Conservation (phyloP, 92 coral and sea anemone species). For the Bergia sp. region DNA sequence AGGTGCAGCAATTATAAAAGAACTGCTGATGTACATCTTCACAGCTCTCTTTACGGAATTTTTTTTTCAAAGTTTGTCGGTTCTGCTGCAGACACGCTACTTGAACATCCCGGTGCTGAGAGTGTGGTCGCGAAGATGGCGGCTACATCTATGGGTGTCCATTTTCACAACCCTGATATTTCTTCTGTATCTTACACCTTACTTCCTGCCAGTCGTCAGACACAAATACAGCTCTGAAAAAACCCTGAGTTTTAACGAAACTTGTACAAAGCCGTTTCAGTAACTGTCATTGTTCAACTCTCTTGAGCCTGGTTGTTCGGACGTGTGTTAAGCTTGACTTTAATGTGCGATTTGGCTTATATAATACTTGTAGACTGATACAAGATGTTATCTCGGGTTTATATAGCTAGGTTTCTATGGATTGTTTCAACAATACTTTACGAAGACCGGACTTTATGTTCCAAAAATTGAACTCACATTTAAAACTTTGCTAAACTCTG, state of each 20-base stretch:
- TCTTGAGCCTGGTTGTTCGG: too few species aligned
- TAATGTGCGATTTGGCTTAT: too few species aligned
- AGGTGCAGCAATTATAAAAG: neutral
- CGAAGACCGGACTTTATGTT: too few species aligned
- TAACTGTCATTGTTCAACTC: neutral
- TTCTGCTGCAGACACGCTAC: slow-evolving; percentile 16
- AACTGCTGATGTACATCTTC: neutral
- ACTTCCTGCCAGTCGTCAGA: neutral
- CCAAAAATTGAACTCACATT: too few species aligned
- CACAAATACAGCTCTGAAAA: neutral
- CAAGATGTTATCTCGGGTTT: too few species aligned
- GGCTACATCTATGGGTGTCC: neutral
- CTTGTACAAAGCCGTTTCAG: neutral
- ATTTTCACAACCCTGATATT: neutral
- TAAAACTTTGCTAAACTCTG: too few species aligned
- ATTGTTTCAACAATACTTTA: too few species aligned
- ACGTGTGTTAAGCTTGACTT: too few species aligned
- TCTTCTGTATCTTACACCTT: neutral
- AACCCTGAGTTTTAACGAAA: neutral
- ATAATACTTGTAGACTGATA: too few species aligned
- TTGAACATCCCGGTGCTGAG: neutral
- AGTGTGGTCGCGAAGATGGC: neutral
- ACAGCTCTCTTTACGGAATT: neutral
- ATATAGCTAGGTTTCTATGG: too few species aligned
- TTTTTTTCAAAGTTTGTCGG: neutral